Evolutionary conservation across 1,140 invertebrate species (phyloP), one percentile per base, ranked within the genome.

Genomic region (Cryptotermes secundus): DNA sequence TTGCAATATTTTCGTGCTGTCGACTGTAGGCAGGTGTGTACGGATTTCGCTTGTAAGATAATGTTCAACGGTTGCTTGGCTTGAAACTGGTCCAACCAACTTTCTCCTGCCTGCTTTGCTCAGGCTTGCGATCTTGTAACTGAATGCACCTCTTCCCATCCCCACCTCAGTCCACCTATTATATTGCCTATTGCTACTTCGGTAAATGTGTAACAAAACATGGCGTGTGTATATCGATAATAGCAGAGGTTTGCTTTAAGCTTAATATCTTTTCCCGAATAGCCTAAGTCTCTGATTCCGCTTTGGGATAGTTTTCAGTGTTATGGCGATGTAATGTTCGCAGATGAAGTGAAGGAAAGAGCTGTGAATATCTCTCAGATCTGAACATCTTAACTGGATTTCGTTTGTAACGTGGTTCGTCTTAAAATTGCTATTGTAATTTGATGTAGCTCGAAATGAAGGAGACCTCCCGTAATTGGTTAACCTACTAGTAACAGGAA

Each of bases 31-130:
- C 59, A 72, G 59, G 59, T n/a, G 59, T n/a, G 59, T 72, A 72
- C 59, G 59, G 19, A 72, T n/a, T n/a, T 72, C 59, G 59, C 16
- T n/a, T 31, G n/a, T 72, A 72, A 31, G 26, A 31, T 72, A 31
- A 31, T n/a, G n/a, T 72, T 72, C 59, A 10, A 72, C 59, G 26
- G 59, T 72, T 72, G 59, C 80, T 81, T 81, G 80, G 80, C 80
- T 38, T 81, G 42, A 81, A 81, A 81, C 80, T 35, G 80, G 80
- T 81, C 80, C 80, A 81, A 81, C 42, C 80, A 81, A 81, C 80
- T 81, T 81, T 81, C 80, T 81, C 80, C 26, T 38, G 80, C 38
- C 31, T 81, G 80, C 80, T 31, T 36, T 36, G 80, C 80, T 26
- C 34, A 81, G 80, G 24, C 80, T n/a, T 26, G 35, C 35, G 19